Evolutionary conservation across 1,140 invertebrate genomes (phyloP), one percentile per base, ranked within the genome.

Genomic region (Heliconius melpomene): DNA sequence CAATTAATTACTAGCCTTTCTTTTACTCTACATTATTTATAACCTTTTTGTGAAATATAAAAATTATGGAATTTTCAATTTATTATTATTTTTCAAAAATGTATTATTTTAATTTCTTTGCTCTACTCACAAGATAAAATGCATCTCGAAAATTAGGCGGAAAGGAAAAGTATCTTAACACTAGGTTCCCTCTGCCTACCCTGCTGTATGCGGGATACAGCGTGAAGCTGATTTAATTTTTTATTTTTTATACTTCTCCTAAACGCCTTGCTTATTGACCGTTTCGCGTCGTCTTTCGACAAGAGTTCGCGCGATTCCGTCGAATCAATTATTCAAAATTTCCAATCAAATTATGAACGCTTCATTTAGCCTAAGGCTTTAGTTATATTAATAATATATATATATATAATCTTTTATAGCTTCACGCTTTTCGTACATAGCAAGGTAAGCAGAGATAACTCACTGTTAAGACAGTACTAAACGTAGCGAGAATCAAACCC

Each of bases 261-360:
- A 23, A 57, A 23, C 54, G n/a, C 57, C 13, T 66, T 60, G 8
- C 6, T 8, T 57, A 23, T 57, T 57, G 54, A n/a, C 2, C 23
- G 11, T n/a, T 20, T 9, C 52, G 52, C 52, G 52, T n/a, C n/a
- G 57, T 26, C 0, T 13, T 66, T 11, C 23, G 9, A 66, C 11
- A 66, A 13, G 57, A 77, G 38, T 26, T 46, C 36, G n/a, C 38
- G 38, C n/a, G n/a, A n/a, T n/a, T n/a, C n/a, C 74, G 40, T 46
- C 72, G 8, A 74, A 72, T 79, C 72, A 79, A 79, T 79, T 79
- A 75, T 66, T 75, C 46, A 74, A 74, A 66, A 38, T 72, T 40
- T 74, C 46, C 50, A 79, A 79, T 38, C 38, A 60, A 79, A 79
- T 79, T 79, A 71, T 74, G 52, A 79, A 79, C 72, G 38, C 50